phyloP scores from a whole-genome alignment of 2,888 invertebrate species.

The Cremastinae sp. region DNA sequence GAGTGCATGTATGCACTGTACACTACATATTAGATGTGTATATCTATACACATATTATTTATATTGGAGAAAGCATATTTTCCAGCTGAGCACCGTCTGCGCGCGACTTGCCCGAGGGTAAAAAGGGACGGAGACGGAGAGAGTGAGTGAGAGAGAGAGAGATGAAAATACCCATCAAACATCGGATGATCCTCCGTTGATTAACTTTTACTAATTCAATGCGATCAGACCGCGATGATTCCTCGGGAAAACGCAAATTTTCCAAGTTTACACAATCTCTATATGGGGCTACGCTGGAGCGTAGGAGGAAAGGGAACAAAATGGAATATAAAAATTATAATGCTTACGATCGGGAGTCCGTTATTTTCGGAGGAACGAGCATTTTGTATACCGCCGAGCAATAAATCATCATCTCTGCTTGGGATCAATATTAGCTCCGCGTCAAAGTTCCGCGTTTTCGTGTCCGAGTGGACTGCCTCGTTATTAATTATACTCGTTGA shows the following conservation, averaged over 20 bases:
- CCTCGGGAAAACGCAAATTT: slow-evolving; percentile 30
- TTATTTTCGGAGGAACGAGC: slow-evolving; percentile 9
- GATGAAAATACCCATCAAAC: slow-evolving; percentile 58
- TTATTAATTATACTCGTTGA: slow-evolving; percentile 51
- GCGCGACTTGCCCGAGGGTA: not conserved
- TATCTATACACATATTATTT: slow-evolving; percentile 44
- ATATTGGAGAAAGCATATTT: slow-evolving; percentile 71
- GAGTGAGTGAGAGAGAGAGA: too few relatives aligned
- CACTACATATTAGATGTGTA: not conserved
- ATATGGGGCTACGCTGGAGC: too few relatives aligned
- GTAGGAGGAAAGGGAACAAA: slow-evolving; percentile 20
- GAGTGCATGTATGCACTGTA: not conserved
- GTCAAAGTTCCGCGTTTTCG: slow-evolving; percentile 42
- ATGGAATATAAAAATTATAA: slow-evolving; percentile 55
- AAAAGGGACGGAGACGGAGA: too few relatives aligned
- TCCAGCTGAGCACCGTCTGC: slow-evolving; percentile 34
- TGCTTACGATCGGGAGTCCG: slow-evolving; percentile 9
- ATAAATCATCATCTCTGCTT: slow-evolving; percentile 56
- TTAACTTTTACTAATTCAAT: slow-evolving; percentile 72
- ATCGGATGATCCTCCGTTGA: slow-evolving; percentile 69
- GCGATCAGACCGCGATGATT: slow-evolving; percentile 49
- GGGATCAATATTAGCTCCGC: slow-evolving; percentile 55
- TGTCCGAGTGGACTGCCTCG: slow-evolving; percentile 25
- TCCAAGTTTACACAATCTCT: not conserved
- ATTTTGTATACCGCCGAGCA: slow-evolving; percentile 15